These are phyloP conservation scores for Rhabdornis inornatus DNA, from an alignment of 2,113 vertebrate species.

Conservation along the genomic window DNA sequence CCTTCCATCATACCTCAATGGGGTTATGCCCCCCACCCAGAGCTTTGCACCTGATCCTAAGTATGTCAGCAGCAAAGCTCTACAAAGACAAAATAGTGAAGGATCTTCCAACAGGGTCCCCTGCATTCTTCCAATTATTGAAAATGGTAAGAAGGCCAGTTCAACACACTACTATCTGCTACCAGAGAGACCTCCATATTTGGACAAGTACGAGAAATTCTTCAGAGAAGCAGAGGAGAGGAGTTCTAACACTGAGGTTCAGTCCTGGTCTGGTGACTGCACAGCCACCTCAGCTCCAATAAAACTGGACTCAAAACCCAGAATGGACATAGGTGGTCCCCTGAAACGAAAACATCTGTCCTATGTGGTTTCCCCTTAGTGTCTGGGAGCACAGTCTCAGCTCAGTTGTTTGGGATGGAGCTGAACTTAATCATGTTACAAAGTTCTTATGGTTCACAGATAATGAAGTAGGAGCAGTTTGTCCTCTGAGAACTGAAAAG, in stretches of 20 bases:
- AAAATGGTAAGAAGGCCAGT: conserved; percentile 89
- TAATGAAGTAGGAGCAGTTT: conserved; percentile 11
- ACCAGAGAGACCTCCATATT: conserved; percentile 82
- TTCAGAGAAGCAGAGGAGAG: conserved; percentile 79
- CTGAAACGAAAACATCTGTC: conserved; percentile 71
- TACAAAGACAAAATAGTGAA: conserved; percentile 91
- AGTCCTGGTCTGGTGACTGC: conserved; percentile 47
- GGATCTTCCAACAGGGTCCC: conserved; percentile 78
- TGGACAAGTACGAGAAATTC: conserved; percentile 84
- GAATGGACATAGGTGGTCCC: conserved; percentile 41
- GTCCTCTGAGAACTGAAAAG: conserved; percentile 32
- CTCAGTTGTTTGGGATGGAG: conserved; percentile 34
- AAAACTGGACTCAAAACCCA: conserved; percentile 68
- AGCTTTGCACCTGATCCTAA: conserved; percentile 97
- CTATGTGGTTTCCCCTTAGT: conserved; percentile 73
- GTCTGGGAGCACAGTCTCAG: neutral
- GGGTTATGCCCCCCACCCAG: conserved; percentile 95
- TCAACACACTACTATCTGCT: conserved; percentile 93
- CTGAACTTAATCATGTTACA: conserved; percentile 62
- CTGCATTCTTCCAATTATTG: conserved; percentile 93
- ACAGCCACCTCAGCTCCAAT: neutral
- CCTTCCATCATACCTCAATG: conserved; percentile 89
- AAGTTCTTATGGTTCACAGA: neutral
- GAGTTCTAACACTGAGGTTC: neutral
- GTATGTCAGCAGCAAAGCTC: conserved; percentile 87